Base-by-base conservation (phyloP, 1,140 invertebrate genomes). In the Aphaenogaster floridana region DNA sequence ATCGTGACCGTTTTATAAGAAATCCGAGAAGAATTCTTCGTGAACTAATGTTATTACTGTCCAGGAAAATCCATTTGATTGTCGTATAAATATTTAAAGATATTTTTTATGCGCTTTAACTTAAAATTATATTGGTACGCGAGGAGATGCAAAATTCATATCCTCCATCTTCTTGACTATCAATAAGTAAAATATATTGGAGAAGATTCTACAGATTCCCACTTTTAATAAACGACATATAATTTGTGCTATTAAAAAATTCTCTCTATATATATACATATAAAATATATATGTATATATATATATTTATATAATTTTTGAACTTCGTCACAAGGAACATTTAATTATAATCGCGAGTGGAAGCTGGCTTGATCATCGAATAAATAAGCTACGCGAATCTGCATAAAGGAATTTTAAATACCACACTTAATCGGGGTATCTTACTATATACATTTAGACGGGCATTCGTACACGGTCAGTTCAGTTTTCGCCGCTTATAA, bases 301-400 rank as follows among this genome's bases (percentile, higher is more conserved):
- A 28, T 28, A 28, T 28, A 28, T 28, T 1, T 28, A 28, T 28
- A 28, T 28, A 28, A 28, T 28, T 28, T 28, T 28, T 28, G 28
- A 28, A 28, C 28, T 28, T 28, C 28, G 28, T 28, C 28, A 68
- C 17, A 11, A 42, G 1, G 17, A 74, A 74, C n/a, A 0, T 57
- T 54, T 59, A 77, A 77, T 28, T 28, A 28, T 11, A 5, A 59
- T 15, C 11, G 36, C 74, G 9, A 77, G 6, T 59, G 6, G 5
- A 34, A 15, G 13, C 15, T 7, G 11, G 15, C 28, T 54, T 61
- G 71, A 79, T 86, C 72, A n/a, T 64, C 45, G 69, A 86, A 88
- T 79, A 59, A 76, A 72, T 48, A 42, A 69, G 45, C n/a, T 64
- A 52, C 45, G 48, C 17, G 9, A 11, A 17, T 7, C 48, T 71